Base-by-base conservation (phyloP, 1,140 invertebrate genomes). In the Oreohelix idahoensis region DNA sequence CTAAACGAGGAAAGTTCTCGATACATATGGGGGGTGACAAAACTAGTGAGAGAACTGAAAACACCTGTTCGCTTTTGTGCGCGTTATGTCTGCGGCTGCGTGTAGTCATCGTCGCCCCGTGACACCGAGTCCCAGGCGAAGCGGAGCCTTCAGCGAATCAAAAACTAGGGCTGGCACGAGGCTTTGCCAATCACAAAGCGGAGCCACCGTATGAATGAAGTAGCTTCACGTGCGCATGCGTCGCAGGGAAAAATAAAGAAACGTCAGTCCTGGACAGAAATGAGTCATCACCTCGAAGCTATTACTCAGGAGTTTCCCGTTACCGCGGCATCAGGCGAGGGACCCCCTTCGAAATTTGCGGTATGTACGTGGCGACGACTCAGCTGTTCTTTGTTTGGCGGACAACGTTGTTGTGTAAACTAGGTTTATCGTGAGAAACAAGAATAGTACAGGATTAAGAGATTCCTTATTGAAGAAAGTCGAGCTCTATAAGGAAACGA, bases 11-110 rank as follows among this genome's bases (percentile, higher is more conserved):
- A 0, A 38, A 36, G 11, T 29, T 36, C 5, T 17, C 53, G 51
- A 39, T 17, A 79, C 53, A 53, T 66, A n/a, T 66, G n/a, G n/a
- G 8, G 29, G 77, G 63, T 71, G 79, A 80, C 79, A 71, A 80
- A 80, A 49, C 63, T 36, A 10, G 20, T 17, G 8, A 35, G 36
- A 32, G 15, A 29, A 36, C 26, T 71, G 10, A 49, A 80, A 80
- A 80, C 79, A 80, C 79, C 79, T 80, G 79, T 80, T 80, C 79
- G 39, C 79, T 45, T 71, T 71, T 26, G 51, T 38, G 53, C 5
- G 58, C 58, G 53, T 32, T 79, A 26, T 79, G 53, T 69, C 2
- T 78, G 51, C 35, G 45, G 13, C 76, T 23, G 51, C 38, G 58
- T 45, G 53, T 39, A 38, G 35, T 4, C 49, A 4, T 75, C 71